Base-by-base conservation (phyloP, 2,113 vertebrate genomes). In the Cyanistes caeruleus region DNA sequence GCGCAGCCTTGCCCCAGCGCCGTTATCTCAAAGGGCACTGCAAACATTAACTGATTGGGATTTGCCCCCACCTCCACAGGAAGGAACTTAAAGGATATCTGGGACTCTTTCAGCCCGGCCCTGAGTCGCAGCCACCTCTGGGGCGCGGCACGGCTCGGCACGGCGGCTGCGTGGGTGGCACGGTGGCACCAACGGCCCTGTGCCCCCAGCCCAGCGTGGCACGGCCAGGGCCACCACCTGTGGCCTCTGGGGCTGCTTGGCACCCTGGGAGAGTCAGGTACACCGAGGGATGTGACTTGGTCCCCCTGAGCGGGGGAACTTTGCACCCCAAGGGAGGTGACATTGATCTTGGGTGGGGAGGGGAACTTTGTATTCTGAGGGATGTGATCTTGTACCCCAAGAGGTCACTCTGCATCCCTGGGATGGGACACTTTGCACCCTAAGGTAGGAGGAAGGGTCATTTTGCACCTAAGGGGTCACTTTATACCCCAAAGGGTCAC, bases 61-160 rank as follows among this genome's bases (percentile, higher is more conserved):
- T 96, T 94, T 83, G 92, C 95, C 95, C 93, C 87, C 92, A 92
- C 97, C 96, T 95, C 93, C 95, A 82, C 93, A 96, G 96, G 92
- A 97, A 96, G 96, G 95, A 96, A 95, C 90, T 89, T 6, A 64
- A 49, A 89, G 96, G 96, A 93, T 94, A 95, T 95, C 96, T 96
- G 85, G 94, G 78, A 41, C 83, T 74, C 83, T 76, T 94, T 84
- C 68, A 28, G 88, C 90, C 92, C 48, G n/a, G 92, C 94, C 91
- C 95, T 90, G 95, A 80, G 87, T 7, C 1, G 23, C 95, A 92
- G 94, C 91, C 93, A 48, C 93, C 87, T 79, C 11, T 49, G 82
- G 91, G 94, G 96, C 51, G 94, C 10, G 96, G 94, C 91, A 21
- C 20, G 2, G 89, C 72, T 1, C 11, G 31, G 69, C 69, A 9